Conservation (phyloP, 2,113 vertebrate species). For the Indri indri region DNA sequence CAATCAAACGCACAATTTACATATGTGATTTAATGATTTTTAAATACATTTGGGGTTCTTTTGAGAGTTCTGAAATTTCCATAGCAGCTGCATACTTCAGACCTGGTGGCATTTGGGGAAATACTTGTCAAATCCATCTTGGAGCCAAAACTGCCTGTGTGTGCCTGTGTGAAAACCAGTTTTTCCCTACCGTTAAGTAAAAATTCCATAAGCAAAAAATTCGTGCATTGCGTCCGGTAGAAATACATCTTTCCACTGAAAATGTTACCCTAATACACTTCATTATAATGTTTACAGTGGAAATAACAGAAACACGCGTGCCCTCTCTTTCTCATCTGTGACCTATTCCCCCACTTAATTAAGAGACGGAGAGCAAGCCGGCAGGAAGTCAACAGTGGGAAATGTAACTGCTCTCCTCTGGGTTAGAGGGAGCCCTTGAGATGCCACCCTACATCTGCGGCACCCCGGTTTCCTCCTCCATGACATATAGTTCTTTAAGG, state of each 20-base stretch:
- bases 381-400: not conserved
- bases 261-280: slow-evolving; percentile 67
- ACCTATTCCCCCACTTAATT: not conserved
- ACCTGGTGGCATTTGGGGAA: slow-evolving; percentile 71
- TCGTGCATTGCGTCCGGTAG: slow-evolving; percentile 79
- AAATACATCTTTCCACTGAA: slow-evolving; percentile 78
- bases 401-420: not conserved
- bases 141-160: slow-evolving; percentile 66
- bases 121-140: slow-evolving; percentile 76
- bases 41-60: not conserved
- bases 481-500: fast-evolving
- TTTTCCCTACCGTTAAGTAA: slow-evolving; percentile 75
- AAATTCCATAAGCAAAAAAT: slow-evolving; percentile 83
- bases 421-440: not conserved
- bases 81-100: slow-evolving; percentile 41
- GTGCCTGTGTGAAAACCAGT: slow-evolving; percentile 65
- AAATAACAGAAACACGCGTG: slow-evolving; percentile 52
- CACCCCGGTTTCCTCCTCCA: not conserved
- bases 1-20: not conserved
- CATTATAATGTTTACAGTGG: slow-evolving; percentile 48
- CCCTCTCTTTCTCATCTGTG: not conserved
- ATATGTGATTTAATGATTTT: not conserved
- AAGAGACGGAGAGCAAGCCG: not conserved
- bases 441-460: no score
- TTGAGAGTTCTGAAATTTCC: slow-evolving; percentile 64